These are phyloP conservation scores for Halichoerus grypus DNA, from an alignment of 2,113 vertebrate species.

Conservation along the genomic window DNA sequence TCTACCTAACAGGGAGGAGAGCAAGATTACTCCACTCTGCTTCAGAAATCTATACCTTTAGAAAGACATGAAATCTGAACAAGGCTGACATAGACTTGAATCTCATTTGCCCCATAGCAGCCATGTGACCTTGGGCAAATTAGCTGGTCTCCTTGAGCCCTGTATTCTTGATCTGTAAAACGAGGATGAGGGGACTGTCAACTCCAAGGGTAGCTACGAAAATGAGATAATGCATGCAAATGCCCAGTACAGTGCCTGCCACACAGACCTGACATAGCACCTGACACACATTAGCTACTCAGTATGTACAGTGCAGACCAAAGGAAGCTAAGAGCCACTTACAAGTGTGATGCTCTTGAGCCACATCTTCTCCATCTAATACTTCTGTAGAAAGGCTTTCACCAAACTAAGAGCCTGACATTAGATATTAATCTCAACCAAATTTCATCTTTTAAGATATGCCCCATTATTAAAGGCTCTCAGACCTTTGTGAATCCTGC, in stretches of 20 bases:
- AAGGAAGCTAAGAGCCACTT: neutral
- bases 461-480: neutral
- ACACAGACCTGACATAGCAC: neutral
- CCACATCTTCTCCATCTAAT: neutral
- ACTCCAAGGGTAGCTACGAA: neutral
- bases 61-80: neutral
- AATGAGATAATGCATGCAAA: neutral
- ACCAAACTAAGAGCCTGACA: neutral
- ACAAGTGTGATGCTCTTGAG: neutral
- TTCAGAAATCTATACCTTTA: neutral
- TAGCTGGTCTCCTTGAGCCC: neutral
- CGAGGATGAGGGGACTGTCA: neutral
- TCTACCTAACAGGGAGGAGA: neutral
- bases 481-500: neutral
- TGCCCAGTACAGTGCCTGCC: neutral
- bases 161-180: conserved; percentile 17
- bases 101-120: neutral
- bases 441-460: conserved; percentile 8
- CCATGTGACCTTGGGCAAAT: neutral
- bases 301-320: neutral
- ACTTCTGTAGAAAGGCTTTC: neutral
- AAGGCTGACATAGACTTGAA: neutral
- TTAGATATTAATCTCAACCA: neutral
- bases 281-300: neutral
- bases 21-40: neutral